A percentile compares a stretch with the other conserved stretches of the same genome.
Evolutionary conservation across 2,113 vertebrate genomes (phyloP).

Genomic region (Suricata suricatta): DNA sequence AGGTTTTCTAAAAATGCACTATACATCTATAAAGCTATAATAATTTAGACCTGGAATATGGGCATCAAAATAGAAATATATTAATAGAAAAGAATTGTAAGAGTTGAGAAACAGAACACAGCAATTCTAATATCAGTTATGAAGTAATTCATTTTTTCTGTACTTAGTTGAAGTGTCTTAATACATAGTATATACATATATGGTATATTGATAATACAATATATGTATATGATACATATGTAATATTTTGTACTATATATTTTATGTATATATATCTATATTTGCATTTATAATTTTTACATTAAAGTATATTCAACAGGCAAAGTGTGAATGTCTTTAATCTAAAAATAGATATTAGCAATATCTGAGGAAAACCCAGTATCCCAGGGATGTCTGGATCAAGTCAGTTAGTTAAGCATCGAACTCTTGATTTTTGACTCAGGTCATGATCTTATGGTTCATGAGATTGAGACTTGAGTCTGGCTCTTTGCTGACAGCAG

Average conservation of each 20-base stretch:
- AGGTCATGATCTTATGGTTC: too few relatives aligned
- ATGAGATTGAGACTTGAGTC: too few relatives aligned
- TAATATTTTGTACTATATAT: conserved; percentile 26
- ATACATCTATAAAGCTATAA: neutral
- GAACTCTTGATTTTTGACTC: too few relatives aligned
- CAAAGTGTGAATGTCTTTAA: neutral
- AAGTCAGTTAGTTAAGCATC: too few relatives aligned
- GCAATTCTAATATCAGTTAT: neutral
- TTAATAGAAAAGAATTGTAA: neutral
- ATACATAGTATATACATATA: neutral
- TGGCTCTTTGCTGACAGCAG: too few relatives aligned
- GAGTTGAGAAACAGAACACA: neutral
- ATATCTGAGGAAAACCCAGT: neutral
- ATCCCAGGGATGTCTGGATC: neutral
- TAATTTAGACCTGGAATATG: neutral
- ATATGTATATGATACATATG: neutral
- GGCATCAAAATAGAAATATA: neutral
- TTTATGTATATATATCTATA: neutral
- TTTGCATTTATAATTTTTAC: neutral
- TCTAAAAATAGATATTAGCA: neutral
- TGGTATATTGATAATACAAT: neutral
- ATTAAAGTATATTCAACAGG: neutral
- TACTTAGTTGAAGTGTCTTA: neutral
- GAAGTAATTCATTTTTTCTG: neutral
- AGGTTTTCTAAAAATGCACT: neutral